These are phyloP conservation scores for Lamellibrachia luymesi DNA, from an alignment of 1,140 invertebrate genomes.

Conservation along the genomic window DNA sequence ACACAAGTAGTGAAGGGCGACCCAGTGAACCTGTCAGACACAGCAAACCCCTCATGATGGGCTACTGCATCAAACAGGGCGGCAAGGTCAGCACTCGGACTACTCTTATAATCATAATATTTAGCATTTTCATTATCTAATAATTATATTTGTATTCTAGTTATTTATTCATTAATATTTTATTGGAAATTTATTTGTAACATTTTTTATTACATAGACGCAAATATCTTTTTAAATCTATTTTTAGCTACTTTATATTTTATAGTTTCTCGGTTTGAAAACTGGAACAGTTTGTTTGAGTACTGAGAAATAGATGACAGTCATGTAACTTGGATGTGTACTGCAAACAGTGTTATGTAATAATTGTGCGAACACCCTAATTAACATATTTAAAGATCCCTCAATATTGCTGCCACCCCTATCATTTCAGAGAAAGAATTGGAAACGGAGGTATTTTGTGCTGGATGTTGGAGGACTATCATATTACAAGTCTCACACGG, in stretches of 20 bases:
- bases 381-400: background rate
- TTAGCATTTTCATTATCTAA: no score
- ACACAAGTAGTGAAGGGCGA: background rate
- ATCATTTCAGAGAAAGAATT: conserved; percentile 2
- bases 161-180: no score
- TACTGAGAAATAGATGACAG: no score
- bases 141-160: no score
- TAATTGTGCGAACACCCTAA: background rate
- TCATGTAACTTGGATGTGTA: background rate
- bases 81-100: background rate
- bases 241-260: no score
- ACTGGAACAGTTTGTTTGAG: no score
- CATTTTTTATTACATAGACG: no score
- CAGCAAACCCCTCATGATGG: background rate
- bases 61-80: background rate
- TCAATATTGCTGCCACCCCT: background rate
- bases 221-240: no score
- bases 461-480: conserved; percentile 60
- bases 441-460: conserved; percentile 11
- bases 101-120: no score
- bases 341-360: background rate
- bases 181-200: no score
- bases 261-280: no score
- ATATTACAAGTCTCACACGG: conserved; percentile 12
- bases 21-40: background rate